Conservation (phyloP, 2,888 invertebrate species). For the Drosophila seclusa region DNA sequence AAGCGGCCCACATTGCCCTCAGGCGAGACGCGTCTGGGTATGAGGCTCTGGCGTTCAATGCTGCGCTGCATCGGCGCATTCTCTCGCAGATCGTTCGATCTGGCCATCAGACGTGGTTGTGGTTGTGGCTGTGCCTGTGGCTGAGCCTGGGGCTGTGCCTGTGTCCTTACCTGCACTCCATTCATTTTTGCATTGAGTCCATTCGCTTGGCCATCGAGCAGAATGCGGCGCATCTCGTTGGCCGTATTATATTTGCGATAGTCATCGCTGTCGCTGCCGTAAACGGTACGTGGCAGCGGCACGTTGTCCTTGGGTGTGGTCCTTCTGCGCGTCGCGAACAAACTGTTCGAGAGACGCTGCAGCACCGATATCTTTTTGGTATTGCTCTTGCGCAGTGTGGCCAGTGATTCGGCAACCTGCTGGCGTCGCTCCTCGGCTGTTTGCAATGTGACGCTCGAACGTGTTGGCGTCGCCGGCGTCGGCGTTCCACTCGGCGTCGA, state of each 20-base stretch:
- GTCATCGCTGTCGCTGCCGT: slow-evolving; percentile 45
- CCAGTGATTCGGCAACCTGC: slow-evolving; percentile 54
- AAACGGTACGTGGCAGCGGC: slow-evolving; percentile 72
- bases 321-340: slow-evolving; percentile 83
- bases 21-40: slow-evolving; percentile 72
- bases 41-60: slow-evolving; percentile 78
- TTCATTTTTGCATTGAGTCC: slow-evolving; percentile 20
- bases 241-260: slow-evolving; percentile 42
- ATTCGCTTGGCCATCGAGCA: slow-evolving; percentile 81
- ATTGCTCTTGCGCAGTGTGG: slow-evolving; percentile 55
- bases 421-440: slow-evolving; percentile 48
- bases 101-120: neutral
- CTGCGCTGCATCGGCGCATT: slow-evolving; percentile 57
- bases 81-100: slow-evolving; percentile 4
- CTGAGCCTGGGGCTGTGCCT: neutral
- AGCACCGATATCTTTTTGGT: slow-evolving; percentile 83
- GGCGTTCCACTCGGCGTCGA: slow-evolving; percentile 23
- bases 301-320: slow-evolving; percentile 81
- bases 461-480: slow-evolving; percentile 8
- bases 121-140: neutral
- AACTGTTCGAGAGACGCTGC: slow-evolving; percentile 82
- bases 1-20: slow-evolving; percentile 63
- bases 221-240: slow-evolving; percentile 78
- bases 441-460: slow-evolving; percentile 6
- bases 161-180: neutral